phyloP scores from a whole-genome alignment of 2,113 vertebrate species.

The Pangasianodon gigas region DNA sequence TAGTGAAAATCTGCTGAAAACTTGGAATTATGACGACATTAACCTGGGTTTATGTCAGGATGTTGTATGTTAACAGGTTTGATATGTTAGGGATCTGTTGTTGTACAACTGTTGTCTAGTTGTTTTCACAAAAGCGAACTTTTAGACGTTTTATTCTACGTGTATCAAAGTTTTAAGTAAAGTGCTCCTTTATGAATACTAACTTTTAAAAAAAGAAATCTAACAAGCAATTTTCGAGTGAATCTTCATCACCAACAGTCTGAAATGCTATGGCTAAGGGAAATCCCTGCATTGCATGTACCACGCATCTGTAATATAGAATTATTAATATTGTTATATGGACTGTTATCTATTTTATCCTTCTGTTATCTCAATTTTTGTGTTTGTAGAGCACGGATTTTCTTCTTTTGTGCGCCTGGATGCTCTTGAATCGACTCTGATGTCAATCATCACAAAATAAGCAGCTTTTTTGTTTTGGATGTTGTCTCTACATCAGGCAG shows the following conservation, averaged over 20 bases:
- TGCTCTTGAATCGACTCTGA: conserved; percentile 60
- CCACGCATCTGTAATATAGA: neutral
- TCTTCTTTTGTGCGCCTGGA: conserved; percentile 12
- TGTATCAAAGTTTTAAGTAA: neutral
- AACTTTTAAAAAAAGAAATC: neutral
- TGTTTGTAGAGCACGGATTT: neutral
- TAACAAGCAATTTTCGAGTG: neutral
- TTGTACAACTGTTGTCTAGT: neutral
- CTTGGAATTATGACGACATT: neutral
- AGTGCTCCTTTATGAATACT: too few relatives aligned
- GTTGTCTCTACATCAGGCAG: conserved; percentile 82
- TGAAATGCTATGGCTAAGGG: neutral
- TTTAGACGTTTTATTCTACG: neutral
- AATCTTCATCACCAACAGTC: neutral
- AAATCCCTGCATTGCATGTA: neutral
- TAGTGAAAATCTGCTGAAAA: conserved; percentile 1
- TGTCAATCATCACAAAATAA: conserved; percentile 80
- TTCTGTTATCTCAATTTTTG: neutral
- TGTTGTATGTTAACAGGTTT: neutral
- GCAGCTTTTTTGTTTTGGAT: conserved; percentile 78
- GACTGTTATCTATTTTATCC: neutral
- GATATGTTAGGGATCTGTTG: too few relatives aligned
- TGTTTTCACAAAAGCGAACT: neutral
- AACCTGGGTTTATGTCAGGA: neutral
- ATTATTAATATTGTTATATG: neutral